Conservation (phyloP, 2,888 invertebrate genomes). For the Cotesia congregata region DNA sequence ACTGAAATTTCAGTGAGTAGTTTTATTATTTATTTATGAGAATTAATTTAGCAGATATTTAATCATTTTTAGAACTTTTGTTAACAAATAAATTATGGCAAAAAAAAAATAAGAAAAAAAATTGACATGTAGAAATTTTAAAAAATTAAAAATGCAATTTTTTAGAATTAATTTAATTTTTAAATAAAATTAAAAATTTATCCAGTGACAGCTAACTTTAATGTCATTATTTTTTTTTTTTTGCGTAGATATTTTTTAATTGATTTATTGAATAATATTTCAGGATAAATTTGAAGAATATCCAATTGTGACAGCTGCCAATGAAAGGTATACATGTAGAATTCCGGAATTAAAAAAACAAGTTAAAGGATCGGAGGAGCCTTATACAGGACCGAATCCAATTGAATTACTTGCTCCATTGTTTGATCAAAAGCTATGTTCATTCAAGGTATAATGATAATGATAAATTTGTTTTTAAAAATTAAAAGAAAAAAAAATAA, state of each 20-base stretch:
- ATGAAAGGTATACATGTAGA: slow-evolving; percentile 87
- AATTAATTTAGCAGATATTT: too few species aligned
- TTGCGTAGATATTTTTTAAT: not conserved
- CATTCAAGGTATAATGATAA: slow-evolving; percentile 75
- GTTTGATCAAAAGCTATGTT: slow-evolving; percentile 85
- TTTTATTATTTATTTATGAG: not conserved
- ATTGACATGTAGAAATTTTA: too few species aligned
- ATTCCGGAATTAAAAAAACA: slow-evolving; percentile 79
- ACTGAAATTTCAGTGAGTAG: slow-evolving; percentile 68
- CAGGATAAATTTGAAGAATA: slow-evolving; percentile 74
- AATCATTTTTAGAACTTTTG: too few species aligned
- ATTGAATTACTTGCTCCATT: slow-evolving; percentile 83
- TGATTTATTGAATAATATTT: slow-evolving; percentile 40
- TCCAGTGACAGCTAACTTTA: too few species aligned
- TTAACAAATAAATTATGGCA: too few species aligned
- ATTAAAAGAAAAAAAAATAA: not conserved
- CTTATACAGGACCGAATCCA: slow-evolving; percentile 82
- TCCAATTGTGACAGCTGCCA: slow-evolving; percentile 80
- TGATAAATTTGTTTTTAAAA: too few species aligned
- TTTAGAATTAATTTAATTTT: too few species aligned
- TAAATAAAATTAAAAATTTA: too few species aligned
- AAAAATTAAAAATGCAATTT: too few species aligned
- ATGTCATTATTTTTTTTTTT: not conserved
- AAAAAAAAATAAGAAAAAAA: too few species aligned
- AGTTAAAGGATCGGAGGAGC: slow-evolving; percentile 73